Conservation (phyloP, 2,888 invertebrate genomes). For the Selenia dentaria region DNA sequence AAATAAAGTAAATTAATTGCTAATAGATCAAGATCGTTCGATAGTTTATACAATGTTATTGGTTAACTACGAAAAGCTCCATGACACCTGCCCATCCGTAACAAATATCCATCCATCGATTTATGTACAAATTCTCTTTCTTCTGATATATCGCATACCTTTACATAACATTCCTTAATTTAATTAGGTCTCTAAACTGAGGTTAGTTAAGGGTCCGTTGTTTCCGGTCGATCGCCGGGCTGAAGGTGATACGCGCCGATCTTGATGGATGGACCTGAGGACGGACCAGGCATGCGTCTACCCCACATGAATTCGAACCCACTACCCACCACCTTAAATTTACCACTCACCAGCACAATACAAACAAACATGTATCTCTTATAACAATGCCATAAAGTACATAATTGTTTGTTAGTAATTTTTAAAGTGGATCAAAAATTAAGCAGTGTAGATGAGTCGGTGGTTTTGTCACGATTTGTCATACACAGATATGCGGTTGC, state of each 20-base stretch:
- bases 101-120: no score
- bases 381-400: slow-evolving; percentile 40
- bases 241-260: slow-evolving; percentile 78
- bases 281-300: slow-evolving; percentile 68
- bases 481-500: slow-evolving; percentile 77
- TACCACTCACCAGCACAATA: slow-evolving; percentile 29
- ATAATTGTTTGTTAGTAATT: slow-evolving; percentile 28
- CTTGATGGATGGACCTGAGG: slow-evolving; percentile 80
- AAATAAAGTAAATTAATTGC: no score
- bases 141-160: slow-evolving; percentile 1
- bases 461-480: slow-evolving; percentile 84
- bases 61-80: no score
- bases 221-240: slow-evolving; percentile 75
- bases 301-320: slow-evolving; percentile 67
- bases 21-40: no score
- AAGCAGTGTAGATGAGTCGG: slow-evolving; percentile 67
- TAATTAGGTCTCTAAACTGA: slow-evolving; percentile 19
- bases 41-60: no score
- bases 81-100: no score
- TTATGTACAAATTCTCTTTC: background rate
- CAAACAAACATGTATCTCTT: slow-evolving; percentile 29
- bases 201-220: slow-evolving; percentile 36
- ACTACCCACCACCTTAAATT: slow-evolving; percentile 49
- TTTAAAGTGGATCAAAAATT: slow-evolving; percentile 26
- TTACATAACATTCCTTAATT: slow-evolving; percentile 11